phyloP scores from a whole-genome alignment of 92 coral and sea anemone genomes.

The Ricordea florida region DNA sequence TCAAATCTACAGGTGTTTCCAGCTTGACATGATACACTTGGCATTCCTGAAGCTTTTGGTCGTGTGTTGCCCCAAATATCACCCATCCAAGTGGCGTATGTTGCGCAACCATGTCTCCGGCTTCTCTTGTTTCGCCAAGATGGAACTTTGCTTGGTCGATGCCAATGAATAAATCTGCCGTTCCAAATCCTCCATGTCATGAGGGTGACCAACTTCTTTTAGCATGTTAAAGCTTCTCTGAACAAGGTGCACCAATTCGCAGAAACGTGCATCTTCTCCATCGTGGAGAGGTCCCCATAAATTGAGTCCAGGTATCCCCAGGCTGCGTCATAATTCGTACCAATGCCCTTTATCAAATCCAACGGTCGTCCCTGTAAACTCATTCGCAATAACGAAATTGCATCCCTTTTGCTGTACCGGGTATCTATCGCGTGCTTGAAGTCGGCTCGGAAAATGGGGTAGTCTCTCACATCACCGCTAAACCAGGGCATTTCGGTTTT shows the following conservation, averaged over 20 bases:
- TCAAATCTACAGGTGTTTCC: slow-evolving; percentile 37
- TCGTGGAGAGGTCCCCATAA: slow-evolving; percentile 57
- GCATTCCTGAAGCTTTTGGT: not conserved
- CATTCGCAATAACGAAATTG: slow-evolving; percentile 58
- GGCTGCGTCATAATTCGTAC: slow-evolving; percentile 62
- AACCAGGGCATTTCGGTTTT: slow-evolving; percentile 68
- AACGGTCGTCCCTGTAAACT: too few relatives aligned
- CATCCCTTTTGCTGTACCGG: slow-evolving; percentile 41
- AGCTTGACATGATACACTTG: slow-evolving; percentile 17
- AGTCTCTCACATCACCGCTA: slow-evolving; percentile 64
- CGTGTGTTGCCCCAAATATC: slow-evolving; percentile 50
- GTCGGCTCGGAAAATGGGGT: slow-evolving; percentile 42
- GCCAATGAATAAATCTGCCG: slow-evolving; percentile 63
- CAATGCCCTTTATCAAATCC: slow-evolving; percentile 62
- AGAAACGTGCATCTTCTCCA: slow-evolving; percentile 70
- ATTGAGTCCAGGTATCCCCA: slow-evolving; percentile 65
- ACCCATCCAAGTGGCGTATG: slow-evolving; percentile 63
- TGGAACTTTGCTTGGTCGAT: slow-evolving; percentile 72
- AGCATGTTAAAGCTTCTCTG: slow-evolving; percentile 61
- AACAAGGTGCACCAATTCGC: slow-evolving; percentile 67
- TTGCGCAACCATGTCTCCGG: slow-evolving; percentile 45
- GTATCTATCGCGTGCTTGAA: slow-evolving; percentile 59
- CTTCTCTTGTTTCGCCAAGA: slow-evolving; percentile 60
- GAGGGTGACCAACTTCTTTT: slow-evolving; percentile 59
- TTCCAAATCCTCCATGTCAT: slow-evolving; percentile 67